A percentile compares a stretch with the other conserved stretches of the same genome.
Conservation (phyloP, 92 coral and sea anemone genomes). For the Porites evermanni region DNA sequence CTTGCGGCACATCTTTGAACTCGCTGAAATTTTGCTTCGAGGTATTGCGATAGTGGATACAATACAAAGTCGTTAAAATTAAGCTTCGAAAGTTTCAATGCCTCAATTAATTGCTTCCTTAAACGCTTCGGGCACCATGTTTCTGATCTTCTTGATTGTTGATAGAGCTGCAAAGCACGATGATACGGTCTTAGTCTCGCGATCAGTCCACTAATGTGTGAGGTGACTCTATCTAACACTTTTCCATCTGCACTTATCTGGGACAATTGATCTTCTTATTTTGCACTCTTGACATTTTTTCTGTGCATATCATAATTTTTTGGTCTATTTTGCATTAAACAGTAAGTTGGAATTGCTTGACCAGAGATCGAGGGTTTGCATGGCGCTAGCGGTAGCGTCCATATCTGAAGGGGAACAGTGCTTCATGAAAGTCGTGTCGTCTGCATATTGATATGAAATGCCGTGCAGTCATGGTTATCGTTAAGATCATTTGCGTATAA, state of each 20-base stretch:
- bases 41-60: background rate
- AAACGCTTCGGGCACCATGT: background rate
- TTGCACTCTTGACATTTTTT: constrained; percentile 38
- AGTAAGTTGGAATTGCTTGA: constrained; percentile 39
- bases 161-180: too few species aligned
- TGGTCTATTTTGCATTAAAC: background rate
- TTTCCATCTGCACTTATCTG: too few species aligned
- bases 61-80: background rate
- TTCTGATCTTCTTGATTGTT: too few species aligned
- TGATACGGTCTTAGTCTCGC: too few species aligned
- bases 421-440: too few species aligned
- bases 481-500: too few species aligned
- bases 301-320: background rate
- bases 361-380: background rate
- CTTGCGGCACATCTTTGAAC: too few species aligned
- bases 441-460: too few species aligned
- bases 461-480: too few species aligned
- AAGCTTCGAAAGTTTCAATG: background rate
- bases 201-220: background rate
- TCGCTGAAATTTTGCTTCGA: background rate
- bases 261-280: background rate
- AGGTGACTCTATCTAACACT: background rate
- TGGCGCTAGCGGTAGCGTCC: background rate
- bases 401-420: too few species aligned
- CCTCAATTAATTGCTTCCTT: background rate